These are phyloP conservation scores for Psilopogon haemacephalus DNA, from an alignment of 2,113 vertebrate genomes.

Conservation along the genomic window DNA sequence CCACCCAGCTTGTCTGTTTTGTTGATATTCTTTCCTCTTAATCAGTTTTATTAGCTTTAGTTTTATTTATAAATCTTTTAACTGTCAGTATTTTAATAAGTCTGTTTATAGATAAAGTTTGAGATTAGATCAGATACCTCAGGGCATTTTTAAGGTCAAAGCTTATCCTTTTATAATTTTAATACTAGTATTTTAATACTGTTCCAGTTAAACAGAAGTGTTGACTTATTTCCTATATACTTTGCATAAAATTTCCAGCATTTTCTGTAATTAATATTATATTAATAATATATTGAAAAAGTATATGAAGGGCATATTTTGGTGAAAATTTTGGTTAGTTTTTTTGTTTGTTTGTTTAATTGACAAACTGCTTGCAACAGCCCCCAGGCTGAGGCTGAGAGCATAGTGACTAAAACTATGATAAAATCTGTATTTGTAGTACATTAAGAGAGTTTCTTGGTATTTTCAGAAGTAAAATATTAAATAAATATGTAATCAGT, in stretches of 20 bases:
- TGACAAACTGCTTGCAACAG: not conserved
- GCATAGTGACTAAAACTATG: not conserved
- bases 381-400: not conserved
- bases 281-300: not conserved
- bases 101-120: not conserved
- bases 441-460: not conserved
- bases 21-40: not conserved
- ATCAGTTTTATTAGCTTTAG: not conserved
- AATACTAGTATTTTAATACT: too few relatives aligned
- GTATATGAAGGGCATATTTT: not conserved
- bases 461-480: not conserved
- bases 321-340: not conserved
- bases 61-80: not conserved
- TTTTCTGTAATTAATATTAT: not conserved
- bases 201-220: constrained; percentile 8
- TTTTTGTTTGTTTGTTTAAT: not conserved
- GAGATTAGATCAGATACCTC: not conserved
- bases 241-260: not conserved
- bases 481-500: not conserved
- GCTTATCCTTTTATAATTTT: not conserved
- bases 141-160: constrained; percentile 12
- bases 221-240: not conserved
- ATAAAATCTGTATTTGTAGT: not conserved
- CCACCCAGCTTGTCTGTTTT: not conserved
- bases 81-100: constrained; percentile 17